phyloP scores from a whole-genome alignment of 2,888 invertebrate species.

The Ichneumoninae sp. region DNA sequence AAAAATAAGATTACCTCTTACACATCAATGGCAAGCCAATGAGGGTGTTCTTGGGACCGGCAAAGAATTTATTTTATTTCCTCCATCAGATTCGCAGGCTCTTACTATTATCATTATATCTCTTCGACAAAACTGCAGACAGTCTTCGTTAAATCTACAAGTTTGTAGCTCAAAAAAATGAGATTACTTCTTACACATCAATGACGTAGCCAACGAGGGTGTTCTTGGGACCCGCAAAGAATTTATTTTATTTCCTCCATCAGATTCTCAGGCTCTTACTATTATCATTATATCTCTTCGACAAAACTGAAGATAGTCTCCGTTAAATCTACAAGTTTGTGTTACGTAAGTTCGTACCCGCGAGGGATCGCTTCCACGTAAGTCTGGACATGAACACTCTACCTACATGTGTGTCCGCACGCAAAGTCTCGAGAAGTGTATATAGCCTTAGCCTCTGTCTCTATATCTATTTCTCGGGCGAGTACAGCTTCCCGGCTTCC shows the following conservation, averaged over 20 bases:
- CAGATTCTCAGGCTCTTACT: neutral
- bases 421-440: neutral
- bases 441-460: neutral
- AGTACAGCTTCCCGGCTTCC: slow-evolving; percentile 16
- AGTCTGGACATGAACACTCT: neutral
- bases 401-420: slow-evolving; percentile 11
- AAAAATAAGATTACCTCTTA: too few relatives aligned
- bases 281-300: neutral
- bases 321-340: slow-evolving; percentile 11
- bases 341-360: neutral
- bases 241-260: neutral
- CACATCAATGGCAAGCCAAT: too few relatives aligned
- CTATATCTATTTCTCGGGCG: neutral
- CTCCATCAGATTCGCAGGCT: neutral
- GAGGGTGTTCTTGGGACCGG: too few relatives aligned
- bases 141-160: slow-evolving; percentile 1
- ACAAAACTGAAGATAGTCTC: slow-evolving; percentile 1
- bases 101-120: neutral
- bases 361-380: slow-evolving; percentile 5
- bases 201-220: too few relatives aligned
- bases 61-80: neutral
- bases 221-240: too few relatives aligned
- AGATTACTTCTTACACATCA: too few relatives aligned
- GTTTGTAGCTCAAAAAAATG: neutral
- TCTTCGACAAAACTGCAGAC: neutral